Percentiles rank a stretch among this genome's conserved stretches.
Conservation (phyloP, 2,797 vertebrate species). For the Acomys russatus region DNA sequence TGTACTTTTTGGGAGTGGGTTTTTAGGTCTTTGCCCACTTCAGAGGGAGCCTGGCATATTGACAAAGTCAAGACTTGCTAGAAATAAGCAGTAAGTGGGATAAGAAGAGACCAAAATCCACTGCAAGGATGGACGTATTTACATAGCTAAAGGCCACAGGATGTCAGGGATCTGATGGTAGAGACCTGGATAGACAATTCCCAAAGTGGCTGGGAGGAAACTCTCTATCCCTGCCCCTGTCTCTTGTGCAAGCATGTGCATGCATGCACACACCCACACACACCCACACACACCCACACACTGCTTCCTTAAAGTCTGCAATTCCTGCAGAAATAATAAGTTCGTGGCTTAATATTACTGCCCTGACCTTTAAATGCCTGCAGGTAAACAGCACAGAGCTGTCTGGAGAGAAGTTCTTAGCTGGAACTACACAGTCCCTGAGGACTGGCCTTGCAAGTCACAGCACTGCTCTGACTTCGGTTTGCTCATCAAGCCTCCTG, state of each 20-base stretch:
- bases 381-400: conserved; percentile 48
- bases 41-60: background rate
- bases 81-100: background rate
- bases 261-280: background rate
- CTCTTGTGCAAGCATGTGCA: background rate
- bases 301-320: conserved; percentile 25
- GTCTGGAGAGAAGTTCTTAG: background rate
- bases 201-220: background rate
- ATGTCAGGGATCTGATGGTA: background rate
- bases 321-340: conserved; percentile 52
- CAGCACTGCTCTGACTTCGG: background rate
- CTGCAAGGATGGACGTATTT: background rate
- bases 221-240: too few species aligned
- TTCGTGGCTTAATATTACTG: conserved; percentile 49
- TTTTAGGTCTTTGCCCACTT: background rate
- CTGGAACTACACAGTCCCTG: background rate
- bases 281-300: background rate
- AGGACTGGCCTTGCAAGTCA: background rate
- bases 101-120: background rate
- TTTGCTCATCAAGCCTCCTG: background rate
- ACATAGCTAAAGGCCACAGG: background rate
- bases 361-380: conserved; percentile 73
- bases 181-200: background rate
- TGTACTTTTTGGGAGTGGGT: background rate
- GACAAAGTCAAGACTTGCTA: background rate